Evolutionary conservation across 2,888 invertebrate species (phyloP).

Genomic region (Melinopterus prodromus): DNA sequence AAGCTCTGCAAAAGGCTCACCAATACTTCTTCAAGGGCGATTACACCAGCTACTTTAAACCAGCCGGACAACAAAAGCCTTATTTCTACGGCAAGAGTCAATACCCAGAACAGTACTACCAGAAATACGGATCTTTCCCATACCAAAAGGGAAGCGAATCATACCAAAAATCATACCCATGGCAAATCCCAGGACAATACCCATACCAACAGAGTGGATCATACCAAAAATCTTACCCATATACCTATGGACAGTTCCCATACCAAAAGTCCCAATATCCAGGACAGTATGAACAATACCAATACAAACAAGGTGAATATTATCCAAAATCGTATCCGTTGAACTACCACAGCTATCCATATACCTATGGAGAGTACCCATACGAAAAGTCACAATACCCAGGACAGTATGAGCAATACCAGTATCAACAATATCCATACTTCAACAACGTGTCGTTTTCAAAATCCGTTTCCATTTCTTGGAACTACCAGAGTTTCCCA

Average conservation of each 20-base stretch:
- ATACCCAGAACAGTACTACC: background rate
- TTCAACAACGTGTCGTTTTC: background rate
- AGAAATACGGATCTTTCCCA: background rate
- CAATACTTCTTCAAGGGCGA: conserved; percentile 21
- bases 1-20: conserved; percentile 63
- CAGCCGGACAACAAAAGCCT: background rate
- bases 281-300: background rate
- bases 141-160: background rate
- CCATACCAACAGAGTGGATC: background rate
- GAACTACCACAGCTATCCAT: background rate
- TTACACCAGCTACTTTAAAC: background rate
- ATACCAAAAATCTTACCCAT: conserved; percentile 18
- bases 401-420: background rate
- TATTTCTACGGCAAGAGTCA: background rate
- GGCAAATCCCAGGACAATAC: conserved; percentile 5
- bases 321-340: background rate
- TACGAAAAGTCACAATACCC: background rate
- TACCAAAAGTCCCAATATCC: background rate
- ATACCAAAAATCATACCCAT: background rate
- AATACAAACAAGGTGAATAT: background rate
- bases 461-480: background rate
- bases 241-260: background rate
- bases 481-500: background rate
- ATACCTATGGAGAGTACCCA: conserved; percentile 5
- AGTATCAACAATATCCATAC: background rate